These are phyloP conservation scores for Pomacea maculata DNA, from an alignment of 1,140 invertebrate genomes.

Conservation along the genomic window DNA sequence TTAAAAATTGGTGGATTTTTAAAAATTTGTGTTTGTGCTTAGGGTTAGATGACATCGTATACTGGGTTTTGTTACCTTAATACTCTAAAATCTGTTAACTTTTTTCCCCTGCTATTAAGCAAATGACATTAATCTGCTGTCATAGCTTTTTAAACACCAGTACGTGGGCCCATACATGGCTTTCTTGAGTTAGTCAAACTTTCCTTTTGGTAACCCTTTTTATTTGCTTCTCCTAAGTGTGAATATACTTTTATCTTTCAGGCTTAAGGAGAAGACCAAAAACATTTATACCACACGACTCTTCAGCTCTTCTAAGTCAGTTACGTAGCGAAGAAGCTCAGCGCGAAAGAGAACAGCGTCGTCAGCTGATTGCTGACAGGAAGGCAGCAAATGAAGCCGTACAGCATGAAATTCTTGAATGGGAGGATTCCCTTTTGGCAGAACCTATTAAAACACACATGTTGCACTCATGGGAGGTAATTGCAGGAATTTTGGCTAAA, in stretches of 20 bases:
- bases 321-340: constrained; percentile 60
- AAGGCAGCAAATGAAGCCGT: constrained; percentile 57
- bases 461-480: constrained; percentile 18
- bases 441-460: constrained; percentile 23
- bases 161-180: too few species aligned
- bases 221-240: neutral
- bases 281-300: constrained; percentile 33
- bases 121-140: too few species aligned
- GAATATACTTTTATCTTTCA: neutral
- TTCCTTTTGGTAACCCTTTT: too few species aligned
- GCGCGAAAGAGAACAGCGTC: constrained; percentile 56
- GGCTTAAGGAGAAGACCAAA: constrained; percentile 12
- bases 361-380: constrained; percentile 58
- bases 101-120: too few species aligned
- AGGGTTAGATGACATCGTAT: too few species aligned
- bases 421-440: constrained; percentile 64
- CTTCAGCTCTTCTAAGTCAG: constrained; percentile 59
- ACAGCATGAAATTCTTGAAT: constrained; percentile 60
- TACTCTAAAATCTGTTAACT: too few species aligned
- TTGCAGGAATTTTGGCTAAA: too few species aligned
- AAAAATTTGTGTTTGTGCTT: too few species aligned
- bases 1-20: too few species aligned
- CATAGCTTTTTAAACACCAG: too few species aligned
- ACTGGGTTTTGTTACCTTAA: too few species aligned
- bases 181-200: too few species aligned